phyloP scores from a whole-genome alignment of 2,113 vertebrate species.

The Poeciliopsis occidentalis region DNA sequence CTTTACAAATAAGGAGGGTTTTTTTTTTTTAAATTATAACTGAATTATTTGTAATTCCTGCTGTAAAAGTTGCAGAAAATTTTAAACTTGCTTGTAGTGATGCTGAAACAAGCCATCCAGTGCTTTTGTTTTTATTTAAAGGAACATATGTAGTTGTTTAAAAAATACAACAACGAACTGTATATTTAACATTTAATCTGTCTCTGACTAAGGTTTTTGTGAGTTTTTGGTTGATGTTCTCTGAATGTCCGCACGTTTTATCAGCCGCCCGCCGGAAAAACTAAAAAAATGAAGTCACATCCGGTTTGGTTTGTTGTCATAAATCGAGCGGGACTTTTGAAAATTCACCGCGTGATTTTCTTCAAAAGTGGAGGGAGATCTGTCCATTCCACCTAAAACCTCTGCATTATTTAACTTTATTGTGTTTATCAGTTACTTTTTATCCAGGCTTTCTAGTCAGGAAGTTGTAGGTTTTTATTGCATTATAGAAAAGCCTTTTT shows the following conservation, averaged over 20 bases:
- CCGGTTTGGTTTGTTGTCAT: conserved; percentile 47
- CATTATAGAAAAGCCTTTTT: neutral
- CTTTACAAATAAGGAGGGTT: fast-evolving
- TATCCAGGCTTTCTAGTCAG: neutral
- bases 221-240: neutral
- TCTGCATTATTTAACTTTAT: neutral
- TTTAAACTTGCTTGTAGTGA: too few relatives aligned
- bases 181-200: neutral
- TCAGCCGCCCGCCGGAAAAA: conserved; percentile 41
- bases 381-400: neutral
- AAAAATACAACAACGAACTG: neutral
- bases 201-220: fast-evolving
- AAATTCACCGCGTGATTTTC: conserved; percentile 60
- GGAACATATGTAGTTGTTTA: neutral
- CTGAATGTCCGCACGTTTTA: neutral
- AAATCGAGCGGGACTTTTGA: conserved; percentile 83
- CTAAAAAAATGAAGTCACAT: neutral
- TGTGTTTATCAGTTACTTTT: neutral
- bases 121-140: neutral
- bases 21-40: too few relatives aligned
- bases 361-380: conserved; percentile 69
- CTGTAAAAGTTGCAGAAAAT: neutral
- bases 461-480: neutral
- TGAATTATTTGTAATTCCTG: neutral
- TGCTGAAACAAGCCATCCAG: too few relatives aligned